Percentiles rank a stretch among this genome's conserved stretches.
Conservation (phyloP, 2,113 vertebrate genomes). For the Pangasianodon hypophthalmus region DNA sequence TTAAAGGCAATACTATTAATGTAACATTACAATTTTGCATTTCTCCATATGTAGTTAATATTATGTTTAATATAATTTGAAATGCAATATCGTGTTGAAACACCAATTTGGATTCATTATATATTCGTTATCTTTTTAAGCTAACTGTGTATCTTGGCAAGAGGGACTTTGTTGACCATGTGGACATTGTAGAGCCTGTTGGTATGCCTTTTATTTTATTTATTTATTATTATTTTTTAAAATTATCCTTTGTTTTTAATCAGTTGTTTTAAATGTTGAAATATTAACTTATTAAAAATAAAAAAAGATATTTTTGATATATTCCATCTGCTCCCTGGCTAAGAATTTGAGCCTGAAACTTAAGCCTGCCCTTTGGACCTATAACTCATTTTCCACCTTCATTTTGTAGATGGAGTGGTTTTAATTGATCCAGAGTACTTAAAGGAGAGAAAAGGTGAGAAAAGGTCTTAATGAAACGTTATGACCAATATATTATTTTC, state of each 20-base stretch:
- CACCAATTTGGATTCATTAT: neutral
- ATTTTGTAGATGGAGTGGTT: constrained; percentile 86
- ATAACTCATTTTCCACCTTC: constrained; percentile 17
- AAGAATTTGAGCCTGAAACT: neutral
- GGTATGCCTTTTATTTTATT: constrained; percentile 62
- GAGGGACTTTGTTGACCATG: constrained; percentile 80
- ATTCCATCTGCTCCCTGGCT: neutral
- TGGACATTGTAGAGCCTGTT: constrained; percentile 76
- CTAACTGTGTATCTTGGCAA: constrained; percentile 80
- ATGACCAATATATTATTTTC: neutral
- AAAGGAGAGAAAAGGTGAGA: constrained; percentile 93
- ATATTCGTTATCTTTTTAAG: constrained; percentile 56
- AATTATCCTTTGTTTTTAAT: neutral
- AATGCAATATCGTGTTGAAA: neutral
- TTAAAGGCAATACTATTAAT: neutral
- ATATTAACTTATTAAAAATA: neutral
- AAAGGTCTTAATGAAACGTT: neutral
- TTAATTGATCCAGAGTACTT: constrained; percentile 94
- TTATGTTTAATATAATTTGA: neutral
- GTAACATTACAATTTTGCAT: neutral
- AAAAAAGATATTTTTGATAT: neutral
- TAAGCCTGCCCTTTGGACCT: neutral
- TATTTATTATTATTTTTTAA: neutral
- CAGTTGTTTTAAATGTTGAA: neutral
- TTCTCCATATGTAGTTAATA: neutral